These are phyloP conservation scores for Ctenopoma kingsleyae DNA, from an alignment of 2,797 vertebrate genomes.

Conservation along the genomic window DNA sequence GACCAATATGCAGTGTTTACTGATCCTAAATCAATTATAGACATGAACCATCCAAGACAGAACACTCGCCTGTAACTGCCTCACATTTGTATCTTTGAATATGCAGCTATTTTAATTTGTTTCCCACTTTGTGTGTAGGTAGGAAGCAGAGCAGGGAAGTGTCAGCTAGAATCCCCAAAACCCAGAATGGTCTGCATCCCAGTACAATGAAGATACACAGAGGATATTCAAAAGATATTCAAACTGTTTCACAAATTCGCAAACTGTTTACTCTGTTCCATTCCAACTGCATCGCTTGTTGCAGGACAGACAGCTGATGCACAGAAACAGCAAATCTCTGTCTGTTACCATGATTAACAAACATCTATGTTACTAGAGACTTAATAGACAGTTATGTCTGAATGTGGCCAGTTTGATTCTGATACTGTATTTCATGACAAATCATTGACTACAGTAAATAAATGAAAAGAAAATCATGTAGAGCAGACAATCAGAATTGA, in stretches of 20 bases:
- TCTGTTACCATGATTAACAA: not conserved
- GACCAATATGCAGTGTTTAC: not conserved
- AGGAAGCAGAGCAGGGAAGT: no score
- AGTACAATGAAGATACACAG: no score
- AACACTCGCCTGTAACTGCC: no score
- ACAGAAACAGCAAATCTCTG: not conserved
- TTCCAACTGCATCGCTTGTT: not conserved
- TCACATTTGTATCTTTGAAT: no score
- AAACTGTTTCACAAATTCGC: not conserved
- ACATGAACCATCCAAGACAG: no score
- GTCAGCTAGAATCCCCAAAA: not conserved
- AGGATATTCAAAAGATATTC: no score
- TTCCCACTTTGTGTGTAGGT: not conserved
- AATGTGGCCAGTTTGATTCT: not conserved
- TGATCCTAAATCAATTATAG: no score
- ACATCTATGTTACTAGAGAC: not conserved
- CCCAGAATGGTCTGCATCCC: no score
- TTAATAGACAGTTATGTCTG: no score
- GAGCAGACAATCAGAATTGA: constrained; percentile 4
- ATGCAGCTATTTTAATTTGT: no score
- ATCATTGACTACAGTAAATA: not conserved
- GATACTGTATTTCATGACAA: not conserved
- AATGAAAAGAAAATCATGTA: not conserved
- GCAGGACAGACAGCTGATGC: no score
- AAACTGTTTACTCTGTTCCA: not conserved